Evolutionary conservation across 2,888 invertebrate genomes (phyloP).

Genomic region (Nymphalis urticae): DNA sequence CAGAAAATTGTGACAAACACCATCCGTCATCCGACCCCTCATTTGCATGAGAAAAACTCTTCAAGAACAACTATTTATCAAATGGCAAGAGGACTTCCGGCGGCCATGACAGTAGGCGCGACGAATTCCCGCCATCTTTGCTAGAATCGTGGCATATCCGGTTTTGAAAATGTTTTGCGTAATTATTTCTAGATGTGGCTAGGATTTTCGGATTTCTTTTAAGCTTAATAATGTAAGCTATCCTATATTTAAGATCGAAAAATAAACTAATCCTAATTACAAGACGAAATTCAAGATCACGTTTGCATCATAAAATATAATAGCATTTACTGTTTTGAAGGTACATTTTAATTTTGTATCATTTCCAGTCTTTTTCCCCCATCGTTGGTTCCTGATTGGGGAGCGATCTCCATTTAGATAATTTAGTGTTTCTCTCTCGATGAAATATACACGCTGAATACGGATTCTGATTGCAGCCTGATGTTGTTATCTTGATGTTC

Average conservation of each 20-base stretch:
- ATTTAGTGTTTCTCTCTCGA: constrained; percentile 71
- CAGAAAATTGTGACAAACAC: constrained; percentile 79
- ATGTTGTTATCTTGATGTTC: constrained; percentile 62
- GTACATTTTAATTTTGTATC: neutral
- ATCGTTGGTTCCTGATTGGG: constrained; percentile 57
- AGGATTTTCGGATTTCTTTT: neutral
- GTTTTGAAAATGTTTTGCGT: constrained; percentile 20
- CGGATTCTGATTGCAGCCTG: constrained; percentile 58
- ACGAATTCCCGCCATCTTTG: constrained; percentile 73
- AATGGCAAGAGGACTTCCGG: constrained; percentile 77
- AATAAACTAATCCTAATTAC: no score
- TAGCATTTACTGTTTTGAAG: no score
- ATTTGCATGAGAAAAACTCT: constrained; percentile 81
- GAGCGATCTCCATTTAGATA: constrained; percentile 79
- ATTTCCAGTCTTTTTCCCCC: constrained; percentile 3
- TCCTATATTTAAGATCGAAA: no score
- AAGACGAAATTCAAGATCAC: no score
- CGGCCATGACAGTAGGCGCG: constrained; percentile 78
- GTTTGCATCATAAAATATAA: no score
- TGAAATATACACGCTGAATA: constrained; percentile 64
- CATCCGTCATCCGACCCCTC: constrained; percentile 78
- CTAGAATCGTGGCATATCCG: constrained; percentile 2
- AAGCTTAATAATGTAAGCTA: no score
- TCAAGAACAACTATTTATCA: constrained; percentile 82
- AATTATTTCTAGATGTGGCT: constrained; percentile 38